A percentile compares a stretch with the other conserved stretches of the same genome.
These are phyloP conservation scores for Enteromius treurensis DNA, from an alignment of 2,797 vertebrate species.

Conservation along the genomic window DNA sequence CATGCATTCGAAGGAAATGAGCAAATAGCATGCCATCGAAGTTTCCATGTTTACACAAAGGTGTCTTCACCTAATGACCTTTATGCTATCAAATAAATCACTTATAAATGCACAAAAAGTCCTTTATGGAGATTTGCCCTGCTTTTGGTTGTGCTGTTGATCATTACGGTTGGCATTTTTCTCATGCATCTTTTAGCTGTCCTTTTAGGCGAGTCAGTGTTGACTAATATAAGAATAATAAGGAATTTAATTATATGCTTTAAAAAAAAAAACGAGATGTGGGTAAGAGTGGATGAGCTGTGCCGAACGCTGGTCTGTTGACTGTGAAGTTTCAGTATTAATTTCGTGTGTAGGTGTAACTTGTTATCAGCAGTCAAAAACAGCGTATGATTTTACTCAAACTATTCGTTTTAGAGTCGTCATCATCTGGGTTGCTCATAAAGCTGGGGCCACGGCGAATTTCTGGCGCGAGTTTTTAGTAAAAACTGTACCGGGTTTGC, in stretches of 20 bases:
- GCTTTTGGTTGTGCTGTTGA: too few relatives aligned
- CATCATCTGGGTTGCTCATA: conserved; percentile 34
- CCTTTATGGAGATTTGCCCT: not conserved
- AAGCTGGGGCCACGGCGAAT: not conserved
- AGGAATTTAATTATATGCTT: conserved; percentile 53
- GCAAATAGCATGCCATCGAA: conserved; percentile 5
- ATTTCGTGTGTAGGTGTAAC: conserved; percentile 62
- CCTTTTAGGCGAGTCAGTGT: not conserved
- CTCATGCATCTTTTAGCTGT: not conserved
- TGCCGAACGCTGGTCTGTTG: conserved; percentile 52
- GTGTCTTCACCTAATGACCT: conserved; percentile 32
- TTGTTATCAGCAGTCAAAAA: conserved; percentile 61
- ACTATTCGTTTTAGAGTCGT: conserved; percentile 47
- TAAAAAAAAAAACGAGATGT: conserved; percentile 10
- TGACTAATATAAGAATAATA: conserved; percentile 41
- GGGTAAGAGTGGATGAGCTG: conserved; percentile 49
- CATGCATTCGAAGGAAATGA: not conserved
- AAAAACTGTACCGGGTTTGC: not conserved
- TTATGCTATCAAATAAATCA: conserved; percentile 29
- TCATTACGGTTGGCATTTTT: not conserved
- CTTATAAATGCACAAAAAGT: conserved; percentile 6
- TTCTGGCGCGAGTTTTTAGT: not conserved
- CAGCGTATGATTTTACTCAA: conserved; percentile 56
- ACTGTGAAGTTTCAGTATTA: conserved; percentile 68
- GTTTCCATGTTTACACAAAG: conserved; percentile 29